Conservation (phyloP, 2,797 vertebrate species). For the Alcedo quadribrachys region DNA sequence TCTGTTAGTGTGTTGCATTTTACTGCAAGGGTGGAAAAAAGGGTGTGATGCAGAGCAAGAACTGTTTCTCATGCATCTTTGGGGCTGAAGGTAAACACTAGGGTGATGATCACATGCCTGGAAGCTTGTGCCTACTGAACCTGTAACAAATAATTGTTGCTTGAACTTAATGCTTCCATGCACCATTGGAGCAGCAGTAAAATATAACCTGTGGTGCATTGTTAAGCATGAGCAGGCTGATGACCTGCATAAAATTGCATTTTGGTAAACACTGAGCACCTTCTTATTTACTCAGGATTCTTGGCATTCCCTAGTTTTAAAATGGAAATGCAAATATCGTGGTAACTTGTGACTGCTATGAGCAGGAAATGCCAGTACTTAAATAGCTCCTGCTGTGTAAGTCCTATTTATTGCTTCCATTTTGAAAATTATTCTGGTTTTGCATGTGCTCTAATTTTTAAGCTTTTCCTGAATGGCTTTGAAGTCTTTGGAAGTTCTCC, state of each 20-base stretch:
- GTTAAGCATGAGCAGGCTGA: constrained; percentile 32
- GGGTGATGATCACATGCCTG: background rate
- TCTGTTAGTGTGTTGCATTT: background rate
- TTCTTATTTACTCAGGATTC: constrained; percentile 48
- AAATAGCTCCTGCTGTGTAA: constrained; percentile 5
- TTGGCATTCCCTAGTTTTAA: constrained; percentile 29
- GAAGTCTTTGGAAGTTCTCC: constrained; percentile 31
- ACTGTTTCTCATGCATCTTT: background rate
- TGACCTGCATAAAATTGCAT: constrained; percentile 1
- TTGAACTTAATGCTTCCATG: constrained; percentile 34
- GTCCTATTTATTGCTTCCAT: constrained; percentile 33
- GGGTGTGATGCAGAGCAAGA: background rate
- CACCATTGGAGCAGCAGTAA: background rate
- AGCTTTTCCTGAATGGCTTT: constrained; percentile 67
- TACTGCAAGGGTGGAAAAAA: background rate
- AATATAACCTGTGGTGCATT: background rate
- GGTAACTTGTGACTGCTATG: background rate
- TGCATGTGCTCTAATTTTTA: constrained; percentile 61
- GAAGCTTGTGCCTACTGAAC: constrained; percentile 35
- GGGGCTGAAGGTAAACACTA: background rate
- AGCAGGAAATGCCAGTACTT: constrained; percentile 40
- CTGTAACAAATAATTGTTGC: constrained; percentile 7
- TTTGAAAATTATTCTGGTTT: constrained; percentile 12
- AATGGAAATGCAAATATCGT: background rate
- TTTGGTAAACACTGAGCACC: constrained; percentile 25